Percentiles rank a stretch among this genome's conserved stretches.
Conservation (phyloP, 2,113 vertebrate species). For the Pogonocichla stellata region DNA sequence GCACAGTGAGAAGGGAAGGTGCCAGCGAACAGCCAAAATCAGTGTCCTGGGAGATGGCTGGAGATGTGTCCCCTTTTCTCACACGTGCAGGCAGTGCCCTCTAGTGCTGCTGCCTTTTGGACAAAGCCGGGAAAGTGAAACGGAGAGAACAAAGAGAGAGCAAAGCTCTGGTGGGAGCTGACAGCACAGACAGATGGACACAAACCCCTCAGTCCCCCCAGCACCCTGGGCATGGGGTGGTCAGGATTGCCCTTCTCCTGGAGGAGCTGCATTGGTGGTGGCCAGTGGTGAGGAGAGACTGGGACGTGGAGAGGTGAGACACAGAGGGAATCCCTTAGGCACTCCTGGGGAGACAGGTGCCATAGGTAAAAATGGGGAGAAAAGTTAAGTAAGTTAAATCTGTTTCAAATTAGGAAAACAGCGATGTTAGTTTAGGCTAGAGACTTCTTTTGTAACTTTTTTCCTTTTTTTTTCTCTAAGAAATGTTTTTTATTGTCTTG, state of each 20-base stretch:
- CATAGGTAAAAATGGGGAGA: not conserved
- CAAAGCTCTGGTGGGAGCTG: accelerated
- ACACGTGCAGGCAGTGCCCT: conserved; percentile 70
- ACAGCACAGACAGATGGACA: not conserved
- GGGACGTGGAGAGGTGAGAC: not conserved
- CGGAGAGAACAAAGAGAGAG: not conserved
- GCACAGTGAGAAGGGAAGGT: not conserved
- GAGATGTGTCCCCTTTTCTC: not conserved
- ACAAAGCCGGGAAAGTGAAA: not conserved
- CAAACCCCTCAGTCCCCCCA: not conserved
- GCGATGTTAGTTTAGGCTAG: not conserved
- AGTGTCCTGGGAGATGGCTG: not conserved
- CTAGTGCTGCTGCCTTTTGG: conserved; percentile 67
- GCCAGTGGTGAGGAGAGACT: not conserved
- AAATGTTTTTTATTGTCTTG: conserved; percentile 32
- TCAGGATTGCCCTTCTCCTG: accelerated
- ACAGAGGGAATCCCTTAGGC: not conserved
- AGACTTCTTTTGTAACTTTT: not conserved
- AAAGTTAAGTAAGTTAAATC: not conserved
- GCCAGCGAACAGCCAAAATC: not conserved
- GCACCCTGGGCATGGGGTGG: not conserved
- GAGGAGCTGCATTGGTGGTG: not conserved
- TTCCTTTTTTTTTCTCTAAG: not conserved
- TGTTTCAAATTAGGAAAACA: not conserved
- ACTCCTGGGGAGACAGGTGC: not conserved